A percentile compares a stretch with the other conserved stretches of the same genome.
Conservation (phyloP, 2,113 vertebrate species). For the Galemys pyrenaicus region DNA sequence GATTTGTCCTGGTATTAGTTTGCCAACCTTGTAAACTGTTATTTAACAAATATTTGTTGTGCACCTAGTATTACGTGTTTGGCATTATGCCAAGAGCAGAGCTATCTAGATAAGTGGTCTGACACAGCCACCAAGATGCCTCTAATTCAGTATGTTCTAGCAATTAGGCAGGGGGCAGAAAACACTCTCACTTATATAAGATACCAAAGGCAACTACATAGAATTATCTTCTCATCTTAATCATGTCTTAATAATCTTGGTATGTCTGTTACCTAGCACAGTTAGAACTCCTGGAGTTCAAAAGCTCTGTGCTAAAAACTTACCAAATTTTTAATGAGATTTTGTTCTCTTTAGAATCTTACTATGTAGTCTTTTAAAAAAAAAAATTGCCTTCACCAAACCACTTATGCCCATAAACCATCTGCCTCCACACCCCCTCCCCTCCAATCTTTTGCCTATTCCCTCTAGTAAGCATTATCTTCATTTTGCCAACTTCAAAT, state of each 20-base stretch:
- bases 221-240: neutral
- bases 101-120: neutral
- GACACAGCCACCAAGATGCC: neutral
- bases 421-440: too few species aligned
- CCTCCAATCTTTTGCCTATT: too few species aligned
- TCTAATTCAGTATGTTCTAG: neutral
- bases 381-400: too few species aligned
- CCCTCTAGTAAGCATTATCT: too few species aligned
- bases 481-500: too few species aligned
- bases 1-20: neutral
- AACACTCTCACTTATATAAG: neutral
- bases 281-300: neutral
- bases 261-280: neutral
- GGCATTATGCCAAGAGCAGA: neutral
- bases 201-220: neutral
- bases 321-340: neutral
- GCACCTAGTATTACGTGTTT: neutral
- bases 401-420: too few species aligned
- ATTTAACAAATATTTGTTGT: neutral
- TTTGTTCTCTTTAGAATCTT: slow-evolving; percentile 19
- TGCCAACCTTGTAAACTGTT: neutral
- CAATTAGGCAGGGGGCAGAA: neutral
- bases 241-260: neutral
- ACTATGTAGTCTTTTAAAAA: neutral
- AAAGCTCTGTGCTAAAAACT: neutral